Evolutionary conservation across 2,113 vertebrate genomes (phyloP).

Genomic region (Nesogale talazaci): DNA sequence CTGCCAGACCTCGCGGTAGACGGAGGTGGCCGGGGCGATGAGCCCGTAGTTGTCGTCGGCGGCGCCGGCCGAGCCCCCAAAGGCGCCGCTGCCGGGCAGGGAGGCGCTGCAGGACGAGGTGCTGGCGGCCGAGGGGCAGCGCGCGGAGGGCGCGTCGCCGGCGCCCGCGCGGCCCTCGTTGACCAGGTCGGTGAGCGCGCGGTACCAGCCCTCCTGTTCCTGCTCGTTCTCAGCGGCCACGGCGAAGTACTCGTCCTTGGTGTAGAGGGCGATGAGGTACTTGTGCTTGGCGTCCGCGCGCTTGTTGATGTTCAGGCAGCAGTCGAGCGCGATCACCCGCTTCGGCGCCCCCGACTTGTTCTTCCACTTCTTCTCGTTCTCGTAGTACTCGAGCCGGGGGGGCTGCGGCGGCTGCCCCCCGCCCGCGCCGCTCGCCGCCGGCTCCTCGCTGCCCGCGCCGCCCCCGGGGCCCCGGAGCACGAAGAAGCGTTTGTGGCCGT

Average conservation of each 20-base stretch:
- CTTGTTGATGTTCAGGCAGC: constrained; percentile 97
- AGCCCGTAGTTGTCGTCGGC: constrained; percentile 92
- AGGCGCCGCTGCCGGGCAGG: constrained; percentile 58
- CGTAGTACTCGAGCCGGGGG: constrained; percentile 97
- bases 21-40: constrained; percentile 88
- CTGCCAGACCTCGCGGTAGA: constrained; percentile 98
- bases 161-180: constrained; percentile 90
- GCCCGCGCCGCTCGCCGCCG: constrained; percentile 84
- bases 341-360: constrained; percentile 95
- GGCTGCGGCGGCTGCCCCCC: constrained; percentile 83
- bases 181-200: constrained; percentile 92
- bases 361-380: constrained; percentile 99
- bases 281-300: constrained; percentile 97
- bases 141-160: constrained; percentile 86
- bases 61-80: constrained; percentile 78
- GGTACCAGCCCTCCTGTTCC: constrained; percentile 97
- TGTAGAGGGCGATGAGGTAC: constrained; percentile 97
- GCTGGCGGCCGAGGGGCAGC: constrained; percentile 75
- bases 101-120: constrained; percentile 86
- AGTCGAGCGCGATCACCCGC: constrained; percentile 94
- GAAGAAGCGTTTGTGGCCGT: constrained; percentile 98
- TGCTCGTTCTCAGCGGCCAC: constrained; percentile 96
- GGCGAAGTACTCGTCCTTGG: constrained; percentile 98
- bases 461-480: constrained; percentile 89
- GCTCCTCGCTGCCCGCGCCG: constrained; percentile 68